Percentiles rank a stretch among this genome's conserved stretches.
phyloP scores from a whole-genome alignment of 1,140 invertebrate species.

The Bemisia tabaci region DNA sequence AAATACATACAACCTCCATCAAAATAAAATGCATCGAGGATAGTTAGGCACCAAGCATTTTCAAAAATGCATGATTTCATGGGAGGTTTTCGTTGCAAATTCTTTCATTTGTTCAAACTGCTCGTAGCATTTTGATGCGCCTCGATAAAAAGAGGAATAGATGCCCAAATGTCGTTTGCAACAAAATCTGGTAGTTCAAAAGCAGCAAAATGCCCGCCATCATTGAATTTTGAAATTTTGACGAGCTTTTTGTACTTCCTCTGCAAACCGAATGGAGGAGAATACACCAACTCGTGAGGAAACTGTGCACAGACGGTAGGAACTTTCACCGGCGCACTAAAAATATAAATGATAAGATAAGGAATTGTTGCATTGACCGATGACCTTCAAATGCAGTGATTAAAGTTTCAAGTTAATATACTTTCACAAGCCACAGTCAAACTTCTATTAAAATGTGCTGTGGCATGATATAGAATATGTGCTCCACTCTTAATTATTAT shows the following conservation, averaged over 20 bases:
- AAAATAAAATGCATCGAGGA: no score
- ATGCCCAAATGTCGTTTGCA: conserved; percentile 43
- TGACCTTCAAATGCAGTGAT: not conserved
- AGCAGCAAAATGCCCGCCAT: conserved; percentile 76
- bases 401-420: not conserved
- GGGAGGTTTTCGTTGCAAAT: no score
- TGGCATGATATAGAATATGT: not conserved
- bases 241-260: conserved; percentile 47
- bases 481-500: not conserved
- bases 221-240: conserved; percentile 39
- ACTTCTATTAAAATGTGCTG: not conserved
- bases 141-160: conserved; percentile 23
- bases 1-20: no score
- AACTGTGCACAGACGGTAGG: conserved; percentile 51
- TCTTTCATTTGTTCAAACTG: no score
- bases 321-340: conserved; percentile 42
- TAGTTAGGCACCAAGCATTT: no score
- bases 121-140: no score
- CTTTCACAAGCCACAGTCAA: not conserved
- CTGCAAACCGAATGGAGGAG: conserved; percentile 40
- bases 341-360: conserved; percentile 24
- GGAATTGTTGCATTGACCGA: not conserved
- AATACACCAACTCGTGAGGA: conserved; percentile 42
- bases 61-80: no score
- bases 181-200: conserved; percentile 59